These are phyloP conservation scores for Cistogaster globosa DNA, from an alignment of 2,888 invertebrate genomes.

Conservation along the genomic window DNA sequence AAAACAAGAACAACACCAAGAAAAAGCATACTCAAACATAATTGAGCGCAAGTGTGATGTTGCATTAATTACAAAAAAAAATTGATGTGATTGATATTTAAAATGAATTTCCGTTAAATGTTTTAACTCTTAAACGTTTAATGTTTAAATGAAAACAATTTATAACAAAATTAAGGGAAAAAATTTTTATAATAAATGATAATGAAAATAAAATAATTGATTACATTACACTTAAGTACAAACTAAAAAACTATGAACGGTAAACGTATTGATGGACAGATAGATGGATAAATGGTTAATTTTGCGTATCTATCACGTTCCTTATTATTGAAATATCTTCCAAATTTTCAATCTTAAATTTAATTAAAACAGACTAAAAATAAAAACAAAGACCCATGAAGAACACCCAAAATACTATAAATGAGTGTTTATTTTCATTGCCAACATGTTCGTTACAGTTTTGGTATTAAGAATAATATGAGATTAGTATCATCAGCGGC, in stretches of 20 bases:
- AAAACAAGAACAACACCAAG: constrained; percentile 9
- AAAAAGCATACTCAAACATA: background rate
- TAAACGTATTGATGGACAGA: background rate
- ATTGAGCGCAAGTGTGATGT: constrained; percentile 40
- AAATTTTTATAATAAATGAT: constrained; percentile 8
- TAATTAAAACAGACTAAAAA: background rate
- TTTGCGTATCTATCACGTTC: constrained; percentile 26
- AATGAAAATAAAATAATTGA: constrained; percentile 24
- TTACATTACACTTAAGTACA: background rate
- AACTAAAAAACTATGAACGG: background rate
- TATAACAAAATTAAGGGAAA: background rate
- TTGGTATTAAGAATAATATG: no score
- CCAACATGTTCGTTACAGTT: background rate
- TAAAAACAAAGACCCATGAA: background rate
- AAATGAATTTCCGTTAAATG: constrained; percentile 60
- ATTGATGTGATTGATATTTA: constrained; percentile 36
- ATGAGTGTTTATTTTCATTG: no score
- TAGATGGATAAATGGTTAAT: background rate
- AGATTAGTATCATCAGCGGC: no score
- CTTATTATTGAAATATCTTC: background rate
- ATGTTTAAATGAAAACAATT: constrained; percentile 33
- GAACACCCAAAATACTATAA: background rate
- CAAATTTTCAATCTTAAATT: constrained; percentile 40
- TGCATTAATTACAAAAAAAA: constrained; percentile 32
- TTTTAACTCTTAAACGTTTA: constrained; percentile 54